These are phyloP conservation scores for Chouioia cunea DNA, from an alignment of 2,888 invertebrate genomes.

Conservation along the genomic window DNA sequence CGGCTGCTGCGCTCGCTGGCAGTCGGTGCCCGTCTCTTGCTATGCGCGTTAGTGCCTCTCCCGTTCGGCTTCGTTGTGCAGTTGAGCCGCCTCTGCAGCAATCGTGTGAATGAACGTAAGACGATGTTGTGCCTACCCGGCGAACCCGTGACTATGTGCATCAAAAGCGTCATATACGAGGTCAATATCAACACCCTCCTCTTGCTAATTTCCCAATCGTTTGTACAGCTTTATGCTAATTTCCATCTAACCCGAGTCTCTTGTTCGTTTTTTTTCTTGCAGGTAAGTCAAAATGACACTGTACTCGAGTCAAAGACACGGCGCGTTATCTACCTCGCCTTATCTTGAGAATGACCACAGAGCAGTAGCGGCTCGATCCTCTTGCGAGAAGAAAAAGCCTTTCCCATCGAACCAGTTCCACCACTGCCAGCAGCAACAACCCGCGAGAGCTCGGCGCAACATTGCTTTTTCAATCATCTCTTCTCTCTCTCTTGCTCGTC, in stretches of 20 bases:
- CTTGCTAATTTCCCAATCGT: not conserved
- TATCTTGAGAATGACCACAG: no score
- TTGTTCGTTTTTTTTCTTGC: slow-evolving; percentile 28
- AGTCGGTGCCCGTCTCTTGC: no score
- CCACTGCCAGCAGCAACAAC: slow-evolving; percentile 6
- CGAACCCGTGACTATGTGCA: slow-evolving; percentile 47
- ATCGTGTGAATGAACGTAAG: not conserved
- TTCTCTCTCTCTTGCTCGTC: no score
- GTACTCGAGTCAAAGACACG: slow-evolving; percentile 29
- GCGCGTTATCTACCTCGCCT: no score
- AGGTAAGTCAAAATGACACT: slow-evolving; percentile 36
- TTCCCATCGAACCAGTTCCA: not conserved
- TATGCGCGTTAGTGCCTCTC: no score
- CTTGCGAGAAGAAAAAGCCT: not conserved
- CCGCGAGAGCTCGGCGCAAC: no score
- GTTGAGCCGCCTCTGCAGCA: no score
- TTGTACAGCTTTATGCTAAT: not conserved
- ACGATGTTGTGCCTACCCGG: slow-evolving; percentile 44
- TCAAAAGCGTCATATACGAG: slow-evolving; percentile 44
- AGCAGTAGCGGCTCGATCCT: slow-evolving; percentile 3
- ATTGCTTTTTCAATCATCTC: not conserved
- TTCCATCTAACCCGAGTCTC: slow-evolving; percentile 2
- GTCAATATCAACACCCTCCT: slow-evolving; percentile 11
- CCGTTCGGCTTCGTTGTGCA: no score
- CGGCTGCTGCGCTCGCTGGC: not conserved